Percentiles rank a stretch among this genome's conserved stretches.
Conservation (phyloP, 2,797 vertebrate genomes). For the Sebastiscus tertius region DNA sequence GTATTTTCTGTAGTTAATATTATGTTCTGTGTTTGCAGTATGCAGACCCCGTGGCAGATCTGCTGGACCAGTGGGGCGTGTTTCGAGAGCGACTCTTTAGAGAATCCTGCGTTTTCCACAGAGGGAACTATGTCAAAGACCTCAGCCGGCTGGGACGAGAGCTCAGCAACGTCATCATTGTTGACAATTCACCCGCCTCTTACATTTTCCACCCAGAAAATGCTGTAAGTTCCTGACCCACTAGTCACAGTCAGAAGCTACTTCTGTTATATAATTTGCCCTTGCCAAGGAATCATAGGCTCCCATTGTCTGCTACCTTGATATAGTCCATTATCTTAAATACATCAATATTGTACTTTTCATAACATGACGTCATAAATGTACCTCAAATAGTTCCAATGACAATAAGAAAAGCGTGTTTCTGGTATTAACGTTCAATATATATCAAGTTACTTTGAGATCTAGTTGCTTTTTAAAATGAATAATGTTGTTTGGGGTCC, state of each 20-base stretch:
- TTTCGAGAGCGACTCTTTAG: conserved; percentile 94
- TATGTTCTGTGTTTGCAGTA: conserved; percentile 80
- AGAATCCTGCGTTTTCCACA: conserved; percentile 97
- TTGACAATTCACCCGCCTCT: conserved; percentile 97
- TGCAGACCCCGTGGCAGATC: conserved; percentile 95
- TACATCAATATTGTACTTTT: too few relatives aligned
- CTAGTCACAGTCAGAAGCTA: neutral
- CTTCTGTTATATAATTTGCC: neutral
- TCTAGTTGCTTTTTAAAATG: too few relatives aligned
- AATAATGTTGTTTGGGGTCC: neutral
- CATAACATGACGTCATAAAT: too few relatives aligned
- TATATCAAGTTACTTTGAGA: too few relatives aligned
- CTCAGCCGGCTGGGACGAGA: conserved; percentile 95
- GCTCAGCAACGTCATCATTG: conserved; percentile 94
- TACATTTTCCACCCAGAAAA: conserved; percentile 99
- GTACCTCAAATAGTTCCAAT: too few relatives aligned
- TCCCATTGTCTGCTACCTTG: neutral
- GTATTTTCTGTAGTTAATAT: neutral
- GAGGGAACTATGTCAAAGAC: conserved; percentile 98
- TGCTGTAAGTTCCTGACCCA: conserved; percentile 86
- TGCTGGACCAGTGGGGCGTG: conserved; percentile 96
- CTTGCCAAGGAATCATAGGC: neutral
- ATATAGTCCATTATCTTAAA: too few relatives aligned
- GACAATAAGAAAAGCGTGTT: too few relatives aligned
- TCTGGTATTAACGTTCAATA: too few relatives aligned